These are phyloP conservation scores for Leptatherina wallacei DNA, from an alignment of 2,797 vertebrate species.

Conservation along the genomic window DNA sequence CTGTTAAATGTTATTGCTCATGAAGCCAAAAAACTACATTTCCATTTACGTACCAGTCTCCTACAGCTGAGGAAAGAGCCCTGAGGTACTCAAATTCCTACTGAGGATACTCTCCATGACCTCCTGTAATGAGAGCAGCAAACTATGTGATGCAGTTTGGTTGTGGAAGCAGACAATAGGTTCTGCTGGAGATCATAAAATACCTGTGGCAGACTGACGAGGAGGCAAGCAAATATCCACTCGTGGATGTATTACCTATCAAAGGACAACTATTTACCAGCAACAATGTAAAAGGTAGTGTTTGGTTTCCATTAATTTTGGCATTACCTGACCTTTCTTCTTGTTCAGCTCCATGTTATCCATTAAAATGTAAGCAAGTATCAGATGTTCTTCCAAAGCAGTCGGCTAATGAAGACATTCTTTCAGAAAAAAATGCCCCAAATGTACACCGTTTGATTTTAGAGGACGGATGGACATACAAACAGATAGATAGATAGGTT, in stretches of 20 bases:
- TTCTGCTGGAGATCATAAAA: constrained; percentile 59
- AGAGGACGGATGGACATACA: neutral
- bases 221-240: constrained; percentile 43
- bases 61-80: constrained; percentile 50
- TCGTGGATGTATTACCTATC: constrained; percentile 33
- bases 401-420: constrained; percentile 9
- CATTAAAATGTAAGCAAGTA: constrained; percentile 4
- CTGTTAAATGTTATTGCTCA: constrained; percentile 52
- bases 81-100: constrained; percentile 54
- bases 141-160: constrained; percentile 58
- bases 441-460: neutral
- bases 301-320: constrained; percentile 11
- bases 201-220: constrained; percentile 43
- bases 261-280: constrained; percentile 35
- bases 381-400: constrained; percentile 16
- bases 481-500: neutral
- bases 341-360: constrained; percentile 2
- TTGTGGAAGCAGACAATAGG: constrained; percentile 58
- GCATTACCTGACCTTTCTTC: constrained; percentile 22
- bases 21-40: constrained; percentile 57
- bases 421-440: neutral
- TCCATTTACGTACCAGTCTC: constrained; percentile 43
- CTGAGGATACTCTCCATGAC: constrained; percentile 77
- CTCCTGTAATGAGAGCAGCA: constrained; percentile 75
- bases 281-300: constrained; percentile 16